Evolutionary conservation across 2,797 vertebrate genomes (phyloP), one percentile per base, ranked within the genome.

Genomic region (Sphaeramia orbicularis): DNA sequence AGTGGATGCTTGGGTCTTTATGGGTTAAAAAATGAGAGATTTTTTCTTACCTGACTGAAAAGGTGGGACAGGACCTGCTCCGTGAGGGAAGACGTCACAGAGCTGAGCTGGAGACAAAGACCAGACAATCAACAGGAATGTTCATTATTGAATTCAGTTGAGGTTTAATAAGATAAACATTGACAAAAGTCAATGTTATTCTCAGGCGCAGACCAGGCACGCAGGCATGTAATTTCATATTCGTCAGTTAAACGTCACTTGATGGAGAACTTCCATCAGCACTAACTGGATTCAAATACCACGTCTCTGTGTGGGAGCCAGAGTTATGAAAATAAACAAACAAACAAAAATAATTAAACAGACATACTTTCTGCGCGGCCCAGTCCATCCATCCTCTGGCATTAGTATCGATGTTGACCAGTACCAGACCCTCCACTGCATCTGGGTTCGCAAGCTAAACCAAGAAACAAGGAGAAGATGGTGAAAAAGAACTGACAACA

Each of bases 341-440:
- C 30, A 13, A 54, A 45, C 1, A 21, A 51, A 44, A 24, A 6
- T 24, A 4, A 37, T 24, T 24, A 24, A 24, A 24, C 21, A 15
- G 12, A 55, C 12, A 41, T 66, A 97, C 96, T 94, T 96, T 97
- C 72, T 97, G 96, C 53, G 96, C 95, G 2, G 96, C 96, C 96
- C 96, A 97, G 76, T 97, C 96, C 74, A 97, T 96, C 96, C 96
- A 97, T 18, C 96, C 96, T 58, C 95, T 93, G 71, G 95, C 94
- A 45, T 96, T 94, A 15, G 93, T 92, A 83, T 97, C 96, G 16
- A 97, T 94, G 89, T 97, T 97, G 85, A 97, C 51, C 85, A 97
- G 93, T 60, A 97, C 96, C 76, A 97, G 91, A 54, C 96, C 96
- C 81, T 97, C 96, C 49, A 97, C 96, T 0, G 91, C 89, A 32